phyloP scores from a whole-genome alignment of 2,113 vertebrate genomes.

The Paedocypris sp. region DNA sequence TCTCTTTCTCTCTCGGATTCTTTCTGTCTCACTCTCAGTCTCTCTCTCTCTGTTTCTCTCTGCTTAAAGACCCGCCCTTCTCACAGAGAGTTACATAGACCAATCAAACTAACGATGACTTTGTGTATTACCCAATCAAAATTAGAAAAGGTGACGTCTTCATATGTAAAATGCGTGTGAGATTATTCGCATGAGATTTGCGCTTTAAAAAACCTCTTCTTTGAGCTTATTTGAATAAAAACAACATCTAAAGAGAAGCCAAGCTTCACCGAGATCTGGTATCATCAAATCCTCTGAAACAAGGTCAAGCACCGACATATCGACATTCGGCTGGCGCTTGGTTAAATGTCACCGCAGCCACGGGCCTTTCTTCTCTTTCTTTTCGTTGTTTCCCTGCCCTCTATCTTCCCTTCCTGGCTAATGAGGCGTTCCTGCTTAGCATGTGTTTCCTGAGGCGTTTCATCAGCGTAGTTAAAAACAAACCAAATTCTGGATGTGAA shows the following conservation, averaged over 20 bases:
- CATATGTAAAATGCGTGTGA: no score
- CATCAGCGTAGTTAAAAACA: slow-evolving; percentile 20
- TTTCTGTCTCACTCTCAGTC: no score
- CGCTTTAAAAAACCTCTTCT: no score
- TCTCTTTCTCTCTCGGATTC: no score
- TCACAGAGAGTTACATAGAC: no score
- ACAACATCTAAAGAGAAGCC: not conserved
- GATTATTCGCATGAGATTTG: no score
- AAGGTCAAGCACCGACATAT: not conserved
- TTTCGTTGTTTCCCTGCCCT: not conserved
- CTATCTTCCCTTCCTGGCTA: not conserved
- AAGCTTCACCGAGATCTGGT: not conserved
- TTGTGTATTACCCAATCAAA: no score
- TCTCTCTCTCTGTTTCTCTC: no score
- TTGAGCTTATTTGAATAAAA: not conserved
- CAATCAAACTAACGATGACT: no score
- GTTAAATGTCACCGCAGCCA: not conserved
- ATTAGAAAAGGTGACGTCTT: no score
- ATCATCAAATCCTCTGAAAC: not conserved
- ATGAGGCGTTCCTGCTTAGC: slow-evolving; percentile 21
- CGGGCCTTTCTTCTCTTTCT: not conserved
- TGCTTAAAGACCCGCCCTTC: no score
- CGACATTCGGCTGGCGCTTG: not conserved
- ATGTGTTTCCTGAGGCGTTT: slow-evolving; percentile 20
- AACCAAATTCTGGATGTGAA: slow-evolving; percentile 7